Percentiles rank a stretch among this genome's conserved stretches.
Evolutionary conservation across 2,888 invertebrate genomes (phyloP).

Genomic region (Bombylius discolor): DNA sequence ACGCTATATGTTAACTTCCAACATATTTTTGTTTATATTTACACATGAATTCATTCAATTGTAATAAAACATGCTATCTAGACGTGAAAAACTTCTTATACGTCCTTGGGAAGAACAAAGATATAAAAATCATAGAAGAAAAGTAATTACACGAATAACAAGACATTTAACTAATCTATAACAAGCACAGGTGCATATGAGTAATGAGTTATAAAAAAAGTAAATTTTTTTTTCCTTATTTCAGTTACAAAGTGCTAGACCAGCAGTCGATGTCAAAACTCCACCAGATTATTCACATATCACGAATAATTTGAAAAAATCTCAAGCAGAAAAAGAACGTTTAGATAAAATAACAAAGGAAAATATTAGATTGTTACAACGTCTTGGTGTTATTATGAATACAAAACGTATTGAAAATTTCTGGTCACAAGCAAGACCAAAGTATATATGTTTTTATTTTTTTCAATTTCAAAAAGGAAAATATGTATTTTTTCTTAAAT

Average conservation of each 20-base stretch:
- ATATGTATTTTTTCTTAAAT: background rate
- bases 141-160: constrained; percentile 31
- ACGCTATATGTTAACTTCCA: too few species aligned
- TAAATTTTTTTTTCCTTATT: background rate
- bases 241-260: constrained; percentile 49
- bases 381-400: constrained; percentile 51
- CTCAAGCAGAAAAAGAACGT: constrained; percentile 55
- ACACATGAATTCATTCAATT: background rate
- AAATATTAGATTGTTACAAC: constrained; percentile 54
- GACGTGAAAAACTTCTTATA: constrained; percentile 54
- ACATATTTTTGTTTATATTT: too few species aligned
- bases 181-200: background rate
- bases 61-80: constrained; percentile 46
- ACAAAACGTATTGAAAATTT: constrained; percentile 53
- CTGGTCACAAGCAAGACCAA: constrained; percentile 51
- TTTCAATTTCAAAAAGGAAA: background rate
- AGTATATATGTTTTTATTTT: constrained; percentile 19
- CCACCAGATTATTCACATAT: constrained; percentile 53
- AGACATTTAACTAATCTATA: background rate
- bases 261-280: constrained; percentile 53
- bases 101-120: constrained; percentile 58
- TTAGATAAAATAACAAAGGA: constrained; percentile 49
- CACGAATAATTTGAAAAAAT: constrained; percentile 52
- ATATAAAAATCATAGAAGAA: constrained; percentile 54
- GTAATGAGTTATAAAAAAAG: background rate